Evolutionary conservation across 1,140 invertebrate genomes (phyloP).

Genomic region (Panagrolaimus sp.): DNA sequence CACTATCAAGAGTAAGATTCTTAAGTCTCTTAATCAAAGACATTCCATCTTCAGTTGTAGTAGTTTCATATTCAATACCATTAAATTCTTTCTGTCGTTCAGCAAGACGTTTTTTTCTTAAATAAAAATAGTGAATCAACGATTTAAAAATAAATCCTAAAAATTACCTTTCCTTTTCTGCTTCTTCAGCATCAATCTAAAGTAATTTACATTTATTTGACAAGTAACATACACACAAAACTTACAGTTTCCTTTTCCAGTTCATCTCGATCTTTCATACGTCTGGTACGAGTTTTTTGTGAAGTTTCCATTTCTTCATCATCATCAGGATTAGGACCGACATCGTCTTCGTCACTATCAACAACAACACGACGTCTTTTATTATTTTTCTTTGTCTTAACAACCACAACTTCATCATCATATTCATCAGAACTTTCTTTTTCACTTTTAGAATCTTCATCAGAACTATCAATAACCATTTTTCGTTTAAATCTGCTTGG

Average conservation of each 20-base stretch:
- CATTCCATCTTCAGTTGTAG: conserved; percentile 18
- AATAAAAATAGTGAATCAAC: too few species aligned
- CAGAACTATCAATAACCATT: too few species aligned
- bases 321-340: conserved; percentile 23
- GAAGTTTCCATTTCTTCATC: conserved; percentile 18
- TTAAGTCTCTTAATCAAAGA: neutral
- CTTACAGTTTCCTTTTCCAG: conserved; percentile 33
- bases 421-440: neutral
- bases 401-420: neutral
- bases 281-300: conserved; percentile 23
- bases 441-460: neutral
- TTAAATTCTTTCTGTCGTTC: conserved; percentile 74
- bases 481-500: too few species aligned
- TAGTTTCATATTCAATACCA: conserved; percentile 53
- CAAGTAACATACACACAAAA: conserved; percentile 59
- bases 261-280: conserved; percentile 35
- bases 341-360: conserved; percentile 13
- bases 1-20: conserved; percentile 67
- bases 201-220: conserved; percentile 80
- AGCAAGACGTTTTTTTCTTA: conserved; percentile 68
- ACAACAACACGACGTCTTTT: neutral
- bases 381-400: neutral
- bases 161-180: conserved; percentile 67
- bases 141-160: too few species aligned
- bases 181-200: conserved; percentile 76